A percentile compares a stretch with the other conserved stretches of the same genome.
Conservation (phyloP, 2,797 vertebrate genomes). For the Emys orbicularis region DNA sequence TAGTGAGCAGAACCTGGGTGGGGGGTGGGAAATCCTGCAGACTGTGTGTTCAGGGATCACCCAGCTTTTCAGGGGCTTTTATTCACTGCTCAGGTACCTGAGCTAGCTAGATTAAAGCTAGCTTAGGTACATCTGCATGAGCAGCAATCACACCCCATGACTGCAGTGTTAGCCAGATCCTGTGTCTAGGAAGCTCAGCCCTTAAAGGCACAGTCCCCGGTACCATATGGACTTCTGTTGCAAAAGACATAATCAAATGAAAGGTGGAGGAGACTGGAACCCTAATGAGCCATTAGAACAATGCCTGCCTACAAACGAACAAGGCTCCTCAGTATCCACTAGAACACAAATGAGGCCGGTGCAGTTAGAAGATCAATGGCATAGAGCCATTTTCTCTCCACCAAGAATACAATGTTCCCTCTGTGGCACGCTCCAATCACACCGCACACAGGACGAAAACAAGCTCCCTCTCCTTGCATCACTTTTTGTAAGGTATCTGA, state of each 20-base stretch:
- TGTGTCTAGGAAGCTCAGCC: background rate
- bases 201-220: background rate
- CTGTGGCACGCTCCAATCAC: background rate
- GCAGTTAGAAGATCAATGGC: background rate
- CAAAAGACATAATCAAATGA: background rate
- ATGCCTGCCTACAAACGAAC: background rate
- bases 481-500: background rate
- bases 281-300: background rate
- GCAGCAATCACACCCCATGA: background rate
- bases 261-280: background rate
- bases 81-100: background rate
- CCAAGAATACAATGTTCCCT: background rate
- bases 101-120: background rate
- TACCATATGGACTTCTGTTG: background rate
- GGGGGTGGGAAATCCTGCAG: background rate
- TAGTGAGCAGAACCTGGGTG: background rate
- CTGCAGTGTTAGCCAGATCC: too few relatives aligned
- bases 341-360: background rate
- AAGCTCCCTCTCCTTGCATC: background rate
- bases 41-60: background rate
- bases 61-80: too few relatives aligned
- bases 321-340: background rate
- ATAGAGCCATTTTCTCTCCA: rapidly evolving
- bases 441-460: background rate
- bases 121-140: background rate